Conservation (phyloP, 2,888 invertebrate genomes). For the Hanleya hanleyi region DNA sequence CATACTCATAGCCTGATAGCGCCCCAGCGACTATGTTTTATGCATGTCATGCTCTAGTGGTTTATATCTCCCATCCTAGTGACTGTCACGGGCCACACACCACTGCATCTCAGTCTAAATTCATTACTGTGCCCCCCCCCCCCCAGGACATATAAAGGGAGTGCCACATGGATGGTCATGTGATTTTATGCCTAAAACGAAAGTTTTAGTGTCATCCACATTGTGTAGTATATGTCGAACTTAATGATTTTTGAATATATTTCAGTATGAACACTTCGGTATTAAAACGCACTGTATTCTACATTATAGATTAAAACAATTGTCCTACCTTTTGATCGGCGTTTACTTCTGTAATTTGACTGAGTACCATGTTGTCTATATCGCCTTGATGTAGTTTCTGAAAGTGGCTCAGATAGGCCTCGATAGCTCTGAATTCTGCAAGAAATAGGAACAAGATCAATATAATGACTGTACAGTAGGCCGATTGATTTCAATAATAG, state of each 20-base stretch:
- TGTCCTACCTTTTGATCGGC: neutral
- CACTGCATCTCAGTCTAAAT: no score
- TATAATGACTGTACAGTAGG: neutral
- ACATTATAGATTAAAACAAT: neutral
- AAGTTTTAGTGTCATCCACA: no score
- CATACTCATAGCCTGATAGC: no score
- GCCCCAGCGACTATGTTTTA: no score
- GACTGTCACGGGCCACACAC: no score
- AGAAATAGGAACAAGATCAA: neutral
- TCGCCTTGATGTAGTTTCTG: neutral
- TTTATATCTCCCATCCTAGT: no score
- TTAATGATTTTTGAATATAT: neutral
- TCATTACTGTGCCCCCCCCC: no score
- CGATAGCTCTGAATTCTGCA: neutral
- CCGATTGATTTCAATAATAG: neutral
- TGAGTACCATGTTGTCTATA: neutral
- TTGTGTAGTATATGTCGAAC: no score
- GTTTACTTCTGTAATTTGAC: neutral
- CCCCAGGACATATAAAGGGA: no score
- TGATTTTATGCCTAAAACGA: neutral
- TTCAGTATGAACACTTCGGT: neutral
- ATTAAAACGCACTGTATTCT: neutral
- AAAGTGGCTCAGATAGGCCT: slow-evolving; percentile 5
- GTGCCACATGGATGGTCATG: no score
- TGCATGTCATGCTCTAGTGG: no score